Evolutionary conservation across 2,888 invertebrate species (phyloP), one percentile per base, ranked within the genome.

Genomic region (Lithophane socia): DNA sequence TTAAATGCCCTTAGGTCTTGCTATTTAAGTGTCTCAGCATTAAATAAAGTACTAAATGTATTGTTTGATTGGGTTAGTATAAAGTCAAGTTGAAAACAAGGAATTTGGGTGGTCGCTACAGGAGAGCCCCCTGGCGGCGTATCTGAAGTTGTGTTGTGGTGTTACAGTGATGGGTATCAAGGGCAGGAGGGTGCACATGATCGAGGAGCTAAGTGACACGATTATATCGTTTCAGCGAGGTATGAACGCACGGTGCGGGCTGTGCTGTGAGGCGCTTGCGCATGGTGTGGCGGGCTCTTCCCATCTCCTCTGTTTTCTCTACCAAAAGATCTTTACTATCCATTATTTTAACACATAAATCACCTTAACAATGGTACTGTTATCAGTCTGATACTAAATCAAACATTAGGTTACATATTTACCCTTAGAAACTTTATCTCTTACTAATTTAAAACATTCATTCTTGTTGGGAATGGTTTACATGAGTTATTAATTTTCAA

Each of bases 171-270:
- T 99, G 99, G 99, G 99, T 97, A 99, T 99, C 98, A 99, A 99
- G 97, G 99, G 99, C 95, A 98, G 99, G 94, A 98, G 99, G 96
- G 99, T 99, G 97, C 99, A 99, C 97, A 99, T 99, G 98, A 99
- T 99, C 97, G 99, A 99, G 97, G 99, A 99, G 97, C 98, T 99
- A 97, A 99, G 99, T 97, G 99, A 99, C 97, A 99, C 99, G 95
- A 99, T 99, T 96, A 99, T 99, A 97, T 99, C 99, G 96, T 99
- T 99, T 98, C 99, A 99, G 98, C 98, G 99, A 99, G 99, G 99
- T 99, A 99, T 98, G 97, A 95, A 93, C 89, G 94, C 95, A 94
- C 94, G 92, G 92, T 90, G 92, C 90, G 90, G 92, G 89, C 87
- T 87, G 88, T 86, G 89, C 87, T 87, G 88, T 86, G 89, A 86